Percentiles rank a stretch among this genome's conserved stretches.
Conservation (phyloP, 2,797 vertebrate species). For the Smutsia gigantea region DNA sequence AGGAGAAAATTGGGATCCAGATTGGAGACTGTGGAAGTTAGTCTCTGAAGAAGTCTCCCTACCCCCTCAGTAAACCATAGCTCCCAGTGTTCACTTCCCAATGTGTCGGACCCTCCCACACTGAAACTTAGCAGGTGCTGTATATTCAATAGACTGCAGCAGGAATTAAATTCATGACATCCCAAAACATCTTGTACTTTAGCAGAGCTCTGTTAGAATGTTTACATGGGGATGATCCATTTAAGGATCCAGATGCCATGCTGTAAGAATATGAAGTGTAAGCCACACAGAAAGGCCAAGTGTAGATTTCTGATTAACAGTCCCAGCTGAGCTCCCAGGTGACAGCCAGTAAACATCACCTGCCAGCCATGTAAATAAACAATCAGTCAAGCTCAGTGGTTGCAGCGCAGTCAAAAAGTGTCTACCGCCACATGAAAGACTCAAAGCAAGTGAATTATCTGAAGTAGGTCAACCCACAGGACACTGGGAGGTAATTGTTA, state of each 20-base stretch:
- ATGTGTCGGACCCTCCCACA: neutral
- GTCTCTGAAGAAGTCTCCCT: neutral
- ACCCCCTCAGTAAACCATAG: neutral
- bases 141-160: neutral
- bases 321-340: neutral
- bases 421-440: neutral
- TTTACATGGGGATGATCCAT: neutral
- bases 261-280: neutral
- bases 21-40: neutral
- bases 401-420: neutral
- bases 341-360: neutral
- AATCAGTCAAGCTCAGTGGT: neutral
- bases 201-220: neutral
- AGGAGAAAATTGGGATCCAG: neutral
- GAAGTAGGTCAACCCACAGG: neutral
- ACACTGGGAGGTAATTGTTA: neutral
- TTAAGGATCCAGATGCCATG: neutral
- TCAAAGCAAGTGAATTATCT: neutral
- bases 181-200: neutral
- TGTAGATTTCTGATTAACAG: neutral
- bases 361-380: neutral
- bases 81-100: neutral
- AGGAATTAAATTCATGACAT: slow-evolving; percentile 1
- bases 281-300: neutral
- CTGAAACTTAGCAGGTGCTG: neutral